Base-by-base conservation (phyloP, 1,140 invertebrate species). In the Listronotus bonariensis region DNA sequence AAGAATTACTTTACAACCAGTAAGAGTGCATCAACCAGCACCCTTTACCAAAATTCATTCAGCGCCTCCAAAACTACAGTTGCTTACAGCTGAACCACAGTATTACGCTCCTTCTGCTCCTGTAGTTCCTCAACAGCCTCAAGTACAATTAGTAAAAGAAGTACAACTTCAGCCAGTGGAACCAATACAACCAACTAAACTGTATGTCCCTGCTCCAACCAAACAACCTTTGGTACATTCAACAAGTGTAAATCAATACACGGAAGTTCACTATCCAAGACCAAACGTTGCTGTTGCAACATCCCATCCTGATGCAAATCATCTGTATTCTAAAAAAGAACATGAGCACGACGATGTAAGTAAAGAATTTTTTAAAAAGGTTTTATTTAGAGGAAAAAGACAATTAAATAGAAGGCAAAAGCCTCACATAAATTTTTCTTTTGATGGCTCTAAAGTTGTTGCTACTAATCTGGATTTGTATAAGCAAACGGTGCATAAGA, bases 351-450 rank as follows among this genome's bases (percentile, higher is more conserved):
- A 46, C 52, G 51, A 53, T 52, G 26, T 54, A 32, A 42, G 31
- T 59, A 36, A 36, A 10, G 11, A 36, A 5, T 36, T 36, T 4
- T 1, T 36, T 36, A 36, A 10, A 10, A 36, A 9, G 8, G 34
- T 36, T 5, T 36, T 36, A 4, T 14, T 26, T 14, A 42, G 53
- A 9, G 41, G 1, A 42, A 41, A 56, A 34, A 41, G 15, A 10
- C n/a, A 34, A 9, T 11, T 15, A 17, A 8, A 31, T 32, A 26
- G 40, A 42, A 43, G 49, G 18, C 11, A 9, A 20, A 52, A 6
- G 10, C 17, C 34, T 15, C 34, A 20, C 7, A 31, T 57, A 12
- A 65, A 65, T 46, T 57, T 32, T 57, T 57, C 54, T 45, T 57
- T 65, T 36, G 48, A 57, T 52, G 43, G 46, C 0, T 7, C 17